A percentile compares a stretch with the other conserved stretches of the same genome.
These are phyloP conservation scores for Cephalopholis sonnerati DNA, from an alignment of 2,113 vertebrate species.

Conservation along the genomic window DNA sequence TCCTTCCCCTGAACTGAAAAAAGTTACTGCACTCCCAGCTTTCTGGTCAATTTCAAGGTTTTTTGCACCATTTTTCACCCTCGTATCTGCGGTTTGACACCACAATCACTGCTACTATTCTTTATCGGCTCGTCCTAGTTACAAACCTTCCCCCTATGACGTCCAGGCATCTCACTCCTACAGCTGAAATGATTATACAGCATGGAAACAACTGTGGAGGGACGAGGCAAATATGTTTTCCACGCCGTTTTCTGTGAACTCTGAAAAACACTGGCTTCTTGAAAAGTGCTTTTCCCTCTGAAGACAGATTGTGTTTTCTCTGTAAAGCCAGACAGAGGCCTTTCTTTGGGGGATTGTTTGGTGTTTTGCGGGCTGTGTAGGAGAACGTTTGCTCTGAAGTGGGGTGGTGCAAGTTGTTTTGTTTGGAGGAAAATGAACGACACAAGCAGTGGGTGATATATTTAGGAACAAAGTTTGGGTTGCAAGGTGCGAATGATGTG, in stretches of 20 bases:
- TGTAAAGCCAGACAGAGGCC: conserved; percentile 49
- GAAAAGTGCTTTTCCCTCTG: conserved; percentile 62
- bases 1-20: conserved; percentile 9
- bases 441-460: conserved; percentile 16
- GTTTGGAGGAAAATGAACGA: conserved; percentile 35
- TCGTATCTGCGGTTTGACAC: conserved; percentile 29
- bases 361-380: conserved; percentile 65
- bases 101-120: conserved; percentile 24
- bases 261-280: conserved; percentile 58
- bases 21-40: conserved; percentile 8
- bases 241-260: conserved; percentile 51
- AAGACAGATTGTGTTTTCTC: conserved; percentile 51
- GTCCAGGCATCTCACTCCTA: conserved; percentile 41
- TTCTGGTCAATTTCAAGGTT: conserved; percentile 21
- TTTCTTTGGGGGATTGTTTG: conserved; percentile 53
- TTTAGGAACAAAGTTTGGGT: conserved; percentile 48
- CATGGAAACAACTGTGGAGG: conserved; percentile 44
- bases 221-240: conserved; percentile 59
- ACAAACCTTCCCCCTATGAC: conserved; percentile 37
- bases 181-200: conserved; percentile 47
- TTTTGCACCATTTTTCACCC: conserved; percentile 12
- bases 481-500: conserved; percentile 43
- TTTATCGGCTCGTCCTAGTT: conserved; percentile 21
- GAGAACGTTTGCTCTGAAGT: conserved; percentile 54
- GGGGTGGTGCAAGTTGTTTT: conserved; percentile 61